Conservation (phyloP, 1,140 invertebrate species). For the Scylla paramamosain region DNA sequence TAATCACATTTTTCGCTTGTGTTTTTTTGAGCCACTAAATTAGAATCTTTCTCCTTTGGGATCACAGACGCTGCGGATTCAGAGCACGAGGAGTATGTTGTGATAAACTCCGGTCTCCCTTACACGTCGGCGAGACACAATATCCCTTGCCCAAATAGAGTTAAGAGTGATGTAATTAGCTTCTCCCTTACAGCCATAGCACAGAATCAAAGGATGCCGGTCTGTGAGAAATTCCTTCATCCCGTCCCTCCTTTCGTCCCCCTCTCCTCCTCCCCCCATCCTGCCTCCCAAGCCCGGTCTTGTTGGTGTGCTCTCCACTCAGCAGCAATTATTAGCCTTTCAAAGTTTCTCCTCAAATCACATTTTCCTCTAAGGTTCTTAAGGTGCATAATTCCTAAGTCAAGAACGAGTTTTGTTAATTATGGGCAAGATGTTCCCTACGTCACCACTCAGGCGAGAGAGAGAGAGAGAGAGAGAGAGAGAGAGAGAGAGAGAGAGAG, state of each 20-base stretch:
- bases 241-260: background rate
- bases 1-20: background rate
- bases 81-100: background rate
- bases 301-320: background rate
- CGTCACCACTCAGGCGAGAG: background rate
- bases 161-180: background rate
- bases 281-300: background rate
- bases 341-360: background rate
- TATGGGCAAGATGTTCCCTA: background rate
- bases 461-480: background rate
- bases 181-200: background rate
- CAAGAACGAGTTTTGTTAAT: slow-evolving; percentile 1
- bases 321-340: background rate
- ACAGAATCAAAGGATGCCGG: slow-evolving; percentile 16
- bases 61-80: background rate
- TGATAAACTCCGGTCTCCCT: background rate
- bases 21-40: background rate
- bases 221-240: background rate
- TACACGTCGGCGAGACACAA: background rate
- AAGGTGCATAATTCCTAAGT: background rate
- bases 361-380: background rate
- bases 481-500: background rate
- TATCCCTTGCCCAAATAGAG: background rate
- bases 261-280: background rate
- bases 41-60: background rate